phyloP scores from a whole-genome alignment of 2,888 invertebrate genomes.

The Pomacea canaliculata region DNA sequence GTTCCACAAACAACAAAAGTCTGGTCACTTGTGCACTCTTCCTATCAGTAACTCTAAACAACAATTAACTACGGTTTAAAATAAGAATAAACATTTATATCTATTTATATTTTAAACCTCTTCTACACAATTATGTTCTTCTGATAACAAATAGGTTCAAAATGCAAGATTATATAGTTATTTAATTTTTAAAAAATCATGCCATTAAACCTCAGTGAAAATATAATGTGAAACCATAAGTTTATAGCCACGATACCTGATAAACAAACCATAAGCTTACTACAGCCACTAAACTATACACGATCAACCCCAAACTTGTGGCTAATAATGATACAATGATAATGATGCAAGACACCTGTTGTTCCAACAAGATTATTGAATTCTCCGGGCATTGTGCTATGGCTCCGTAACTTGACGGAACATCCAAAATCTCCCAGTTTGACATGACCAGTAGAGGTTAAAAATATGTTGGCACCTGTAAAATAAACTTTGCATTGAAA shows the following conservation, averaged over 20 bases:
- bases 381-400: conserved; percentile 68
- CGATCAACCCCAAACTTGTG: too few relatives aligned
- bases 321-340: too few relatives aligned
- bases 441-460: conserved; percentile 82
- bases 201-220: too few relatives aligned
- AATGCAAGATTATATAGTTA: too few relatives aligned
- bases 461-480: conserved; percentile 90
- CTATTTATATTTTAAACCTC: neutral
- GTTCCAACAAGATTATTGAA: conserved; percentile 75
- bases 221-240: too few relatives aligned
- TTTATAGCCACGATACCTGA: too few relatives aligned
- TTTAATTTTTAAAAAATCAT: too few relatives aligned
- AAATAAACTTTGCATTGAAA: neutral
- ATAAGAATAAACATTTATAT: neutral
- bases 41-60: neutral
- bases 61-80: neutral
- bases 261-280: too few relatives aligned
- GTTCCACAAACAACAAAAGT: conserved; percentile 45
- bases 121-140: neutral
- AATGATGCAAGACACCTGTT: conserved; percentile 76
- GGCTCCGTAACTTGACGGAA: conserved; percentile 90
- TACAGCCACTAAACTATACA: too few relatives aligned
- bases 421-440: conserved; percentile 97
- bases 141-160: too few relatives aligned
- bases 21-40: neutral